Conservation (phyloP, 2,113 vertebrate species). For the Helogale parvula region DNA sequence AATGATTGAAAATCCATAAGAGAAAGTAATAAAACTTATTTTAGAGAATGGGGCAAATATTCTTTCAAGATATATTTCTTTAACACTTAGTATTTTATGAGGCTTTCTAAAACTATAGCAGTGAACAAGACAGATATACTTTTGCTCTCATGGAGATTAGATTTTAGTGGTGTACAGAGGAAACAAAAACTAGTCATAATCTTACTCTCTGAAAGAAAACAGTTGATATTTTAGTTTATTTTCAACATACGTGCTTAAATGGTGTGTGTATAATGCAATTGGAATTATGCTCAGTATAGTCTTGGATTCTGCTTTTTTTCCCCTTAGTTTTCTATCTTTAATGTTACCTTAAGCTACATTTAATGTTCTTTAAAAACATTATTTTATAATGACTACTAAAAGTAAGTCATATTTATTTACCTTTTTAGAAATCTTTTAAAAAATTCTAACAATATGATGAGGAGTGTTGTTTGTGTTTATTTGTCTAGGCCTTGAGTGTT, state of each 20-base stretch:
- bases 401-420: background rate
- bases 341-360: background rate
- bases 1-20: background rate
- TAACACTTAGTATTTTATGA: background rate
- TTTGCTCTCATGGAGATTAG: background rate
- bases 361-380: constrained; percentile 10
- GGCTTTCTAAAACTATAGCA: background rate
- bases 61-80: background rate
- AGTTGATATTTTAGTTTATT: background rate
- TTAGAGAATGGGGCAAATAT: background rate
- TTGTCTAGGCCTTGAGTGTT: background rate
- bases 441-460: background rate
- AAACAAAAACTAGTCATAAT: background rate
- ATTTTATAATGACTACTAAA: background rate
- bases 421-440: background rate
- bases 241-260: background rate
- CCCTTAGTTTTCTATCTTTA: background rate
- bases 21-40: background rate
- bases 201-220: background rate
- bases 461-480: background rate
- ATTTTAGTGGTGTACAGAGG: background rate
- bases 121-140: background rate
- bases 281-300: background rate
- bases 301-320: constrained; percentile 27
- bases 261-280: background rate